A percentile compares a stretch with the other conserved stretches of the same genome.
These are phyloP conservation scores for Aplidium turbinatum DNA, from an alignment of 23 tunicate species.

Conservation along the genomic window DNA sequence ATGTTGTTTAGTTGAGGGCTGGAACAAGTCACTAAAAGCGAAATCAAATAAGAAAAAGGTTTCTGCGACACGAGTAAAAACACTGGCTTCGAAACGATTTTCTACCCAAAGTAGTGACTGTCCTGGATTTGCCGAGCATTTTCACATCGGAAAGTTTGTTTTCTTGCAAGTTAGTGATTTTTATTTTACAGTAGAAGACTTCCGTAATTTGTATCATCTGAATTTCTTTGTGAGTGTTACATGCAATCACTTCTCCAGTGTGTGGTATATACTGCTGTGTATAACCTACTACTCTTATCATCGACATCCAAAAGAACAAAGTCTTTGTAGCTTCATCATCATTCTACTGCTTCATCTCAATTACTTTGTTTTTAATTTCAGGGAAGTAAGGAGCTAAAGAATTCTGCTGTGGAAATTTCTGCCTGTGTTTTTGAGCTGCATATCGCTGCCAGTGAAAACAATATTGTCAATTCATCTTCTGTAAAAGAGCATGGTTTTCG, in stretches of 20 bases:
- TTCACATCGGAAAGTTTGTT: conserved; percentile 49
- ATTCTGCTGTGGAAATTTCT: not conserved
- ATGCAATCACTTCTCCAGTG: no score
- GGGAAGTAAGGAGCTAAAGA: conserved; percentile 10
- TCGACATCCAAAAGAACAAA: no score
- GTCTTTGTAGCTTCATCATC: no score
- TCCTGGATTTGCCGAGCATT: conserved; percentile 48
- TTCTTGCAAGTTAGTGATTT: conserved; percentile 35
- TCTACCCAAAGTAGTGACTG: conserved; percentile 20
- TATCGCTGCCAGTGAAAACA: no score
- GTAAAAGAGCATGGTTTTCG: not conserved
- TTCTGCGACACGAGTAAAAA: not conserved
- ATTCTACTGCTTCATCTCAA: no score
- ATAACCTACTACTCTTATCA: no score
- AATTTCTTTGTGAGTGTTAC: no score
- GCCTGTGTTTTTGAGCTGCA: conserved; percentile 43
- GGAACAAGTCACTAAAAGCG: not conserved
- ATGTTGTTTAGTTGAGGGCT: not conserved
- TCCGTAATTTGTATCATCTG: no score
- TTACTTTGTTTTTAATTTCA: not conserved
- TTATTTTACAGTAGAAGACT: no score
- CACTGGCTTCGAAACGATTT: not conserved
- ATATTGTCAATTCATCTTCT: not conserved
- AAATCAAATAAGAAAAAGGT: not conserved
- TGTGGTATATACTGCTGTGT: no score